These are phyloP conservation scores for Cyclargus thomasi DNA, from an alignment of 1,140 invertebrate genomes.

Conservation along the genomic window DNA sequence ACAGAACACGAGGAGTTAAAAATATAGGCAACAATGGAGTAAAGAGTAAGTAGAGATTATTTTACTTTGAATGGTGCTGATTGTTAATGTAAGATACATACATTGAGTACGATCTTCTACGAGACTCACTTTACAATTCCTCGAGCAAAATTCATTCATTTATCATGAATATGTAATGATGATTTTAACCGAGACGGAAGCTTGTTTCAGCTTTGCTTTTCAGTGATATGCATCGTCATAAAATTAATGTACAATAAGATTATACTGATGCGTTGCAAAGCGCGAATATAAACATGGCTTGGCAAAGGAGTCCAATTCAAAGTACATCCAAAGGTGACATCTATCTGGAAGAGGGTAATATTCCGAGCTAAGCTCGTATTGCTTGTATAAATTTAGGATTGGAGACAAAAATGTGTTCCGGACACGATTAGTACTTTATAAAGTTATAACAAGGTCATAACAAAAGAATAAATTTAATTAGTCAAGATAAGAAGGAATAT, in stretches of 20 bases:
- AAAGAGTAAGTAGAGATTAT: neutral
- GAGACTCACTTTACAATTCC: neutral
- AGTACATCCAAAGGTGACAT: neutral
- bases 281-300: neutral
- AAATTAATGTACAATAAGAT: neutral
- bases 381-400: neutral
- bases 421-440: no score
- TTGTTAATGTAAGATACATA: neutral
- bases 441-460: no score
- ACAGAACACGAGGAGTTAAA: neutral
- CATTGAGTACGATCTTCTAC: neutral
- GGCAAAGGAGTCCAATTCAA: neutral
- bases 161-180: neutral
- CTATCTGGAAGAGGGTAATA: neutral
- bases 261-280: neutral
- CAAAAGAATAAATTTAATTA: no score
- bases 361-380: neutral
- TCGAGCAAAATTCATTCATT: neutral
- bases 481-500: no score
- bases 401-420: no score
- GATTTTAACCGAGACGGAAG: neutral
- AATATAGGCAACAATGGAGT: neutral
- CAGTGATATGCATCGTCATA: neutral
- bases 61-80: neutral
- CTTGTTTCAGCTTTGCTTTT: constrained; percentile 1